Conservation (phyloP, 1,140 invertebrate species). For the Achroia grisella region DNA sequence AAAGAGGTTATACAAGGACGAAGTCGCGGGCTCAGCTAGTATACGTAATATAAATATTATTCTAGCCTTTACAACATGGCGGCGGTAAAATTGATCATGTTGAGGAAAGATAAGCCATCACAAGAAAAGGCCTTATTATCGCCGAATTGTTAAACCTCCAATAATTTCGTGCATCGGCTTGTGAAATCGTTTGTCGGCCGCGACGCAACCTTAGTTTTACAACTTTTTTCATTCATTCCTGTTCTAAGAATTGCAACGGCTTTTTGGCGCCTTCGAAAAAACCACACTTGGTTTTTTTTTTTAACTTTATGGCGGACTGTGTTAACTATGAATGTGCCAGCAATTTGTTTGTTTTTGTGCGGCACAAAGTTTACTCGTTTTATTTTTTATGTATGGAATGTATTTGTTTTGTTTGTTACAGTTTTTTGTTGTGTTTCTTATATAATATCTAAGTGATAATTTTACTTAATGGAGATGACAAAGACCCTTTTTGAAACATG, state of each 20-base stretch:
- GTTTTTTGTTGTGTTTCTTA: not conserved
- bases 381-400: not conserved
- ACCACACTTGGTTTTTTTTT: conserved; percentile 23
- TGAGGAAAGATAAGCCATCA: conserved; percentile 29
- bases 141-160: conserved; percentile 49
- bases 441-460: too few species aligned
- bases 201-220: conserved; percentile 42
- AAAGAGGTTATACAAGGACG: too few species aligned
- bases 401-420: not conserved
- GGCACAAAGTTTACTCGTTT: not conserved
- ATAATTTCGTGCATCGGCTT: conserved; percentile 56
- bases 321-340: conserved; percentile 1
- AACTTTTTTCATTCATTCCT: conserved; percentile 60
- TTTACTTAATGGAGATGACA: not conserved
- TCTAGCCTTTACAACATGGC: not conserved
- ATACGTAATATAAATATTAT: not conserved
- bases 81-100: conserved; percentile 25
- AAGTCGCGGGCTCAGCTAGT: too few species aligned
- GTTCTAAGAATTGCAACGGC: conserved; percentile 58
- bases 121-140: conserved; percentile 41
- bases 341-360: too few species aligned
- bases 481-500: too few species aligned
- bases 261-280: conserved; percentile 60
- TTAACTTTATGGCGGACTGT: conserved; percentile 27
- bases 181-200: conserved; percentile 56